phyloP scores from a whole-genome alignment of 2,113 vertebrate species.

The Tursiops truncatus region DNA sequence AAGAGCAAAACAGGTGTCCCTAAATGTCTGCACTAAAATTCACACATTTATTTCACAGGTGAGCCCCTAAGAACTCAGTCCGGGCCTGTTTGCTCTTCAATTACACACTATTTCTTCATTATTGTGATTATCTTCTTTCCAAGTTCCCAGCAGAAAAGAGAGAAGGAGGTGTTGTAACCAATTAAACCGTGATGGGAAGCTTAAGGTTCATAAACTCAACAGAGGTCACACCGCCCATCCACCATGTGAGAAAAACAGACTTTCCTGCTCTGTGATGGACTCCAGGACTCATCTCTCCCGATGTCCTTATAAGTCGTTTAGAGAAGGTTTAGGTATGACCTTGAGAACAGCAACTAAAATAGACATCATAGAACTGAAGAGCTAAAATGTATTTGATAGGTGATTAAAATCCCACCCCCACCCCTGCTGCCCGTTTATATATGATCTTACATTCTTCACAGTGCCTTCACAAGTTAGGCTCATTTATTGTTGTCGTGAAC shows the following conservation, averaged over 20 bases:
- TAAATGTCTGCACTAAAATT: background rate
- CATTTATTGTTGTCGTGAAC: background rate
- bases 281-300: background rate
- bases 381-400: background rate
- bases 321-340: background rate
- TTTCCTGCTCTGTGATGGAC: background rate
- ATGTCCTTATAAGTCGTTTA: background rate
- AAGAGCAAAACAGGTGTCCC: background rate
- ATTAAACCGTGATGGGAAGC: background rate
- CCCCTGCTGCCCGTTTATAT: fast-evolving
- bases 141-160: background rate
- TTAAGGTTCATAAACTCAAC: background rate
- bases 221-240: background rate
- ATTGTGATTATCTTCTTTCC: background rate
- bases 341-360: background rate
- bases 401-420: background rate
- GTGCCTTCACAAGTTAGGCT: background rate
- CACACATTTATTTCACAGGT: background rate
- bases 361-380: background rate
- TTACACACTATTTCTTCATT: background rate
- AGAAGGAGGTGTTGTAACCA: background rate
- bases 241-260: background rate
- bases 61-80: background rate
- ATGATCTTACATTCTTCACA: background rate
- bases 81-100: background rate